Conservation (phyloP, 2,888 invertebrate species). For the Pseudococcus jackbeardsleyi region DNA sequence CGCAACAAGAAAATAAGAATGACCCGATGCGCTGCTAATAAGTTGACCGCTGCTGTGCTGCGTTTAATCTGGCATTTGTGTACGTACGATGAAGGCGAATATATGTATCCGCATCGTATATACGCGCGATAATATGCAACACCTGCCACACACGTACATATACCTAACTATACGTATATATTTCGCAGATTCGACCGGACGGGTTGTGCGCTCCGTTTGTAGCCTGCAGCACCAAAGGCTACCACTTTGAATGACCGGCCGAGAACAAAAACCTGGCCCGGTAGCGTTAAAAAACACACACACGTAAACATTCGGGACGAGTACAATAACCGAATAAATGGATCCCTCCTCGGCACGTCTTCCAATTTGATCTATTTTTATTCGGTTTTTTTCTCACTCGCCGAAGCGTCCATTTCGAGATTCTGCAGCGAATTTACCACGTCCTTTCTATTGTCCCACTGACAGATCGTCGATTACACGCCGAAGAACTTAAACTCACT, state of each 20-base stretch:
- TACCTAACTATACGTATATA: not conserved
- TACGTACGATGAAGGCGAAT: not conserved
- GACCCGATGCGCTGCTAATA: constrained; percentile 4
- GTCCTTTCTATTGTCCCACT: not conserved
- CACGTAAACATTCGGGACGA: not conserved
- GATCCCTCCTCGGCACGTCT: not conserved
- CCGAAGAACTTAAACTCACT: not conserved
- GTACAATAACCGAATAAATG: constrained; percentile 1
- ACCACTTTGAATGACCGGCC: constrained; percentile 7
- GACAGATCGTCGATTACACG: not conserved
- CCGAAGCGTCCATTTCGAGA: too few species aligned
- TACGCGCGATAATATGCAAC: not conserved
- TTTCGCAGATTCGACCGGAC: not conserved
- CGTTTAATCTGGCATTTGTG: not conserved
- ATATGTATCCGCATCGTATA: not conserved
- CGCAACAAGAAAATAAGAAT: not conserved
- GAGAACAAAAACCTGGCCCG: not conserved
- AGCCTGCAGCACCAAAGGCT: not conserved
- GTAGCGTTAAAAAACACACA: not conserved
- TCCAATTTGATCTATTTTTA: not conserved
- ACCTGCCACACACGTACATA: not conserved
- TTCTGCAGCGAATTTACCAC: too few species aligned
- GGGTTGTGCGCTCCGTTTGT: not conserved
- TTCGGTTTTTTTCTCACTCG: not conserved
- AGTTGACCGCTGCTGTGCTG: constrained; percentile 6